A percentile compares a stretch with the other conserved stretches of the same genome.
These are phyloP conservation scores for Parasteatoda tepidariorum DNA, from an alignment of 1,140 invertebrate genomes.

Conservation along the genomic window DNA sequence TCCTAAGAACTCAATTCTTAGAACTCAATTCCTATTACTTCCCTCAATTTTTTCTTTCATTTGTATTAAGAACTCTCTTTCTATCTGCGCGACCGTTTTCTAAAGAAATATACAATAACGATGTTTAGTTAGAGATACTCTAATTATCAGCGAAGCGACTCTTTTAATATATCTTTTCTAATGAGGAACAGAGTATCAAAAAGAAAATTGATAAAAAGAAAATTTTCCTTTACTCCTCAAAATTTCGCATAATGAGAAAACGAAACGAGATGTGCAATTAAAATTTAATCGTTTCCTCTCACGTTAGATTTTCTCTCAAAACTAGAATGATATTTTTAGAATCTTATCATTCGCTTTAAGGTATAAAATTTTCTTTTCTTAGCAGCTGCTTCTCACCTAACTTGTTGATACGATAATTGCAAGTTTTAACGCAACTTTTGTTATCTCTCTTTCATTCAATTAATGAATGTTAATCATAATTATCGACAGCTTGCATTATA, in stretches of 20 bases:
- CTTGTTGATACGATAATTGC: conserved; percentile 39
- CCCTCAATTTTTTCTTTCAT: too few species aligned
- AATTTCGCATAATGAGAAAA: conserved; percentile 26
- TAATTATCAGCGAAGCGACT: conserved; percentile 14
- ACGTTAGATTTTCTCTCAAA: background rate
- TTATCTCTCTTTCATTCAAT: conserved; percentile 23
- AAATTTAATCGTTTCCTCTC: conserved; percentile 51
- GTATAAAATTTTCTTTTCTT: conserved; percentile 16
- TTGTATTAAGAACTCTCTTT: too few species aligned
- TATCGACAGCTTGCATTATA: background rate
- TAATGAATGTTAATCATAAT: background rate
- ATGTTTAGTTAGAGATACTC: conserved; percentile 41
- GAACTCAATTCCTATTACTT: too few species aligned
- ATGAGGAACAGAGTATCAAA: conserved; percentile 4
- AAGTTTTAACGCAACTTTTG: conserved; percentile 36
- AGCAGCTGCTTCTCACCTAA: background rate
- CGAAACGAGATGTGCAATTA: conserved; percentile 25
- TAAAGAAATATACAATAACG: conserved; percentile 25
- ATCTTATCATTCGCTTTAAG: background rate
- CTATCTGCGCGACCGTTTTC: too few species aligned
- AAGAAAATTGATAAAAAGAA: conserved; percentile 39
- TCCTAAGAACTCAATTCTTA: too few species aligned
- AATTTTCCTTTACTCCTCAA: background rate
- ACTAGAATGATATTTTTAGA: conserved; percentile 31
- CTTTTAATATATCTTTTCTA: conserved; percentile 20